A percentile compares a stretch with the other conserved stretches of the same genome.
Conservation (phyloP, 2,888 invertebrate genomes). For the Athrips mouffetella region DNA sequence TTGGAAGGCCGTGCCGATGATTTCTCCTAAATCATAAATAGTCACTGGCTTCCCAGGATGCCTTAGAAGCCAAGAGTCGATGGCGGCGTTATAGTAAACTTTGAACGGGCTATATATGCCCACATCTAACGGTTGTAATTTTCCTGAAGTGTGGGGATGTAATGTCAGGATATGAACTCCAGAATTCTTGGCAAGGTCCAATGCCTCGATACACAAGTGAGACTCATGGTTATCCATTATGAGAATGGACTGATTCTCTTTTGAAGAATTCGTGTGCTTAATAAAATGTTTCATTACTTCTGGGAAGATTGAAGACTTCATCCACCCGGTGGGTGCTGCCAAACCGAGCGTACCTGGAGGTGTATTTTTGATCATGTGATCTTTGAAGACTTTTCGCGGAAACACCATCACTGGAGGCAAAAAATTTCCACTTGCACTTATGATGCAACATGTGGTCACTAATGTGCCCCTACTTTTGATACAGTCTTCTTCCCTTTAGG, state of each 20-base stretch:
- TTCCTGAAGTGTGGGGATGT: slow-evolving; percentile 51
- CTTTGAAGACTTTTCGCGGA: slow-evolving; percentile 35
- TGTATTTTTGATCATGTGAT: slow-evolving; percentile 23
- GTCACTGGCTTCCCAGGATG: slow-evolving; percentile 41
- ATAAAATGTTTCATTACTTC: too few species aligned
- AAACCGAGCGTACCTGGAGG: slow-evolving; percentile 22
- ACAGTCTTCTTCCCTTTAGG: background rate
- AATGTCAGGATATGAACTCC: slow-evolving; percentile 36
- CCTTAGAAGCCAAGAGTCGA: slow-evolving; percentile 36
- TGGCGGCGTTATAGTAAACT: slow-evolving; percentile 31
- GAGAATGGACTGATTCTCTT: slow-evolving; percentile 18
- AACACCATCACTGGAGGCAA: slow-evolving; percentile 44
- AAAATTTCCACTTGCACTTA: slow-evolving; percentile 33
- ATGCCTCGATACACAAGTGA: slow-evolving; percentile 12
- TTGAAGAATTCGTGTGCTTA: slow-evolving; percentile 29
- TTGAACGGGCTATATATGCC: slow-evolving; percentile 46
- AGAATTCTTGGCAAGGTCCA: slow-evolving; percentile 9
- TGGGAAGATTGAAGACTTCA: slow-evolving; percentile 22
- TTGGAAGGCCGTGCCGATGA: slow-evolving; percentile 28
- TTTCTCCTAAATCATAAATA: slow-evolving; percentile 40
- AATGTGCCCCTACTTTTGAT: background rate
- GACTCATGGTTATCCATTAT: slow-evolving; percentile 29
- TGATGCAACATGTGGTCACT: slow-evolving; percentile 35
- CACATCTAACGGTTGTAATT: slow-evolving; percentile 53
- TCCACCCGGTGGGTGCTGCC: slow-evolving; percentile 20